Percentiles rank a stretch among this genome's conserved stretches.
phyloP scores from a whole-genome alignment of 2,888 invertebrate genomes.

The Lymantria monacha region DNA sequence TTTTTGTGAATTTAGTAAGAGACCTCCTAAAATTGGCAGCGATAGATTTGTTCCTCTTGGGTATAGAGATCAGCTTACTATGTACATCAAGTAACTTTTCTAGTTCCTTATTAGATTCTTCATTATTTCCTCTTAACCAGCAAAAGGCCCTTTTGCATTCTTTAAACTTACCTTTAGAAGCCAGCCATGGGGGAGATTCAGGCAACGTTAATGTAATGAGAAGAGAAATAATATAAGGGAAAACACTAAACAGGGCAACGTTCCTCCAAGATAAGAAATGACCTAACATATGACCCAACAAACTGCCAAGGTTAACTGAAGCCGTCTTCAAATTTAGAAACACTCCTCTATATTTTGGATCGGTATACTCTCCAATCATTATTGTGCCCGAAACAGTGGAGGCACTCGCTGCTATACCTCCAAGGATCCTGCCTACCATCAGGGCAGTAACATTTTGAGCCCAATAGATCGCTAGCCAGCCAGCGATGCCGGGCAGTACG shows the following conservation, averaged over 20 bases:
- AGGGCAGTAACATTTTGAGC: slow-evolving; percentile 34
- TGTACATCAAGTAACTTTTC: slow-evolving; percentile 20
- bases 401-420: slow-evolving; percentile 43
- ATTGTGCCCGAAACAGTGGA: slow-evolving; percentile 43
- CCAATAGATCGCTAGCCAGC: slow-evolving; percentile 45
- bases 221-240: slow-evolving; percentile 18
- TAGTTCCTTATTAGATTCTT: slow-evolving; percentile 53
- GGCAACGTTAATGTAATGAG: slow-evolving; percentile 33
- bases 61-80: slow-evolving; percentile 10
- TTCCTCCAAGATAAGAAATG: slow-evolving; percentile 44
- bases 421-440: slow-evolving; percentile 38
- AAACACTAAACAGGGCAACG: slow-evolving; percentile 31
- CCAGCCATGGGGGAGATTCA: slow-evolving; percentile 37
- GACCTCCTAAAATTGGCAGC: background rate
- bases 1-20: background rate
- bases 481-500: slow-evolving; percentile 29
- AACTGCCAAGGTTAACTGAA: slow-evolving; percentile 49
- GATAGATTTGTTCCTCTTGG: background rate
- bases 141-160: slow-evolving; percentile 45
- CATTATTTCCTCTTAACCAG: slow-evolving; percentile 69
- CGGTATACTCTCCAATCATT: slow-evolving; percentile 51
- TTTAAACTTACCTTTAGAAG: slow-evolving; percentile 21
- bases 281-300: slow-evolving; percentile 40
- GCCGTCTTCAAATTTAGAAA: slow-evolving; percentile 54
- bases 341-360: slow-evolving; percentile 48